A percentile compares a stretch with the other conserved stretches of the same genome.
Conservation (phyloP, 2,888 invertebrate genomes). For the Lasioglossum marginatum region DNA sequence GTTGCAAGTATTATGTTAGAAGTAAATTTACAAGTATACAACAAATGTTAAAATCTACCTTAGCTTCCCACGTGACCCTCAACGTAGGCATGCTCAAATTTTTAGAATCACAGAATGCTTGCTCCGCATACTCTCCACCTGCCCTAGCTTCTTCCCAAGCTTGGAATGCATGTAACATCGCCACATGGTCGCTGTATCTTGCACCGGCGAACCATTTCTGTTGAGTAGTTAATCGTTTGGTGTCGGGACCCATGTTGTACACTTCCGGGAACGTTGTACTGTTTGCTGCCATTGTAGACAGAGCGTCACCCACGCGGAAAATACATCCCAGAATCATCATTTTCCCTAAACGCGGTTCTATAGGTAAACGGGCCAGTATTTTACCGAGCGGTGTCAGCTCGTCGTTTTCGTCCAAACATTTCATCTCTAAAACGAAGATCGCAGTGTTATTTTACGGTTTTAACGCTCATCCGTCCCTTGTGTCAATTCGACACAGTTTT, state of each 20-base stretch:
- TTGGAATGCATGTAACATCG: conserved; percentile 96
- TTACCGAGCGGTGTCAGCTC: conserved; percentile 97
- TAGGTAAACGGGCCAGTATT: conserved; percentile 96
- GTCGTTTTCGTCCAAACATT: conserved; percentile 94
- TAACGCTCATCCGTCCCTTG: too few relatives aligned
- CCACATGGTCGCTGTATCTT: conserved; percentile 97
- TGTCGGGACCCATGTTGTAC: conserved; percentile 92
- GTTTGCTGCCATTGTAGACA: conserved; percentile 97
- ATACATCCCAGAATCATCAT: conserved; percentile 98
- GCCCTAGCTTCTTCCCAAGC: conserved; percentile 90
- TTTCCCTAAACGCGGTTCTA: conserved; percentile 98
- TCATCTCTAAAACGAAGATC: conserved; percentile 89
- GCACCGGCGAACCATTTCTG: conserved; percentile 95
- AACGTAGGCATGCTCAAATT: conserved; percentile 95
- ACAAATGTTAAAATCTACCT: conserved; percentile 82
- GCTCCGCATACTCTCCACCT: conserved; percentile 91
- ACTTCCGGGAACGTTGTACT: conserved; percentile 98
- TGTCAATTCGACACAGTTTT: too few relatives aligned
- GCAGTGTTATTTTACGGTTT: not conserved
- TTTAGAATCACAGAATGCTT: conserved; percentile 95
- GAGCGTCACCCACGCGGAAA: conserved; percentile 95
- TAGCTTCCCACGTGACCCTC: conserved; percentile 96
- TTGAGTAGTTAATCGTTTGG: conserved; percentile 91
- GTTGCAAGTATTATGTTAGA: not conserved
- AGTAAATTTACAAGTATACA: not conserved